These are phyloP conservation scores for Agapetus fuscipes DNA, from an alignment of 2,888 invertebrate species.

Conservation along the genomic window DNA sequence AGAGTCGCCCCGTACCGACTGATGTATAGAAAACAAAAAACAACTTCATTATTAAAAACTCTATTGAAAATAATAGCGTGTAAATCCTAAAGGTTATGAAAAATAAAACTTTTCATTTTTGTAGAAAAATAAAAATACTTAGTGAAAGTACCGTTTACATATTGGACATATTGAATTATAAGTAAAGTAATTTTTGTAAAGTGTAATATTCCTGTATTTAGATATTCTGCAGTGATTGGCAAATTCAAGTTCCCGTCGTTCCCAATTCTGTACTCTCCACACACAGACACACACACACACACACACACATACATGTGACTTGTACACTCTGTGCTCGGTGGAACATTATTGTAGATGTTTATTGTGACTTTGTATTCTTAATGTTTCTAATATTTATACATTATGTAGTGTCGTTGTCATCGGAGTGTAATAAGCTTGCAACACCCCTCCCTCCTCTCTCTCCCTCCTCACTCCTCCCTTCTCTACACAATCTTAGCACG, in stretches of 20 bases:
- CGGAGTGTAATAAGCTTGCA: not conserved
- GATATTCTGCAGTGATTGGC: too few species aligned
- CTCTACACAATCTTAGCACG: not conserved
- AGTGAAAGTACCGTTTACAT: constrained; percentile 19
- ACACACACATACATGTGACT: too few species aligned
- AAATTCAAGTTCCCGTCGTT: too few species aligned
- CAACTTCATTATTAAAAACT: constrained; percentile 14
- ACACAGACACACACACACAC: too few species aligned
- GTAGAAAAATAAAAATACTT: constrained; percentile 20
- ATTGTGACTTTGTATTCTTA: constrained; percentile 1
- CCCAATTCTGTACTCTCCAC: too few species aligned
- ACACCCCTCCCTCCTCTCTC: not conserved
- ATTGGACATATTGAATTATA: constrained; percentile 19
- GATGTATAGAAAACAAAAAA: constrained; percentile 22
- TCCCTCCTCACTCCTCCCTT: too few species aligned
- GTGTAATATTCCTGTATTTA: constrained; percentile 22
- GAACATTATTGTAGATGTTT: too few species aligned
- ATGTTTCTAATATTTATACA: constrained; percentile 4
- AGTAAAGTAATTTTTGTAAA: constrained; percentile 21
- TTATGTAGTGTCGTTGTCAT: not conserved
- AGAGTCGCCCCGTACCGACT: constrained; percentile 19
- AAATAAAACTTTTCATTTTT: constrained; percentile 20
- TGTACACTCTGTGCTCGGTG: too few species aligned
- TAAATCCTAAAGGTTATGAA: constrained; percentile 19
- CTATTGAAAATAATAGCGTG: constrained; percentile 19